Conservation (phyloP, 2,888 invertebrate genomes). For the Harpalus rufipes region DNA sequence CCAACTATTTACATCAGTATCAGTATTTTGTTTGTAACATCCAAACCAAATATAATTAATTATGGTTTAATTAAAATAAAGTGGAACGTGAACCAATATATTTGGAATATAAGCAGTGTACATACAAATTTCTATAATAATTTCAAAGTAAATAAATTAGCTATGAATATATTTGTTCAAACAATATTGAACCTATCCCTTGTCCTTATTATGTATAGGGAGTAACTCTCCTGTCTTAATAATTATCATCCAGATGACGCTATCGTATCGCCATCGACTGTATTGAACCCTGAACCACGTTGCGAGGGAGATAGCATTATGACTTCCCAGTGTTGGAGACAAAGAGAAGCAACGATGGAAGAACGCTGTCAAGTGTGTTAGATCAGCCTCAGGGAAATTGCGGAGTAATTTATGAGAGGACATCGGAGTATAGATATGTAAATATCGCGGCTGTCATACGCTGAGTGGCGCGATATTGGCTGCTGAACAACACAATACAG, state of each 20-base stretch:
- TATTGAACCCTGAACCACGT: constrained; percentile 19
- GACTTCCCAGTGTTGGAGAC: constrained; percentile 4
- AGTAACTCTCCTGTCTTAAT: not conserved
- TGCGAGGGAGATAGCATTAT: constrained; percentile 1
- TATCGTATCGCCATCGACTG: not conserved
- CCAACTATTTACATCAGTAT: too few species aligned
- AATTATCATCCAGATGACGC: constrained; percentile 6
- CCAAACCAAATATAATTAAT: too few species aligned
- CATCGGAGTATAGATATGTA: constrained; percentile 66
- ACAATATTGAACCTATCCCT: not conserved
- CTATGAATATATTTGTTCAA: not conserved
- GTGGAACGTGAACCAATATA: too few species aligned
- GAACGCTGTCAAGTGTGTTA: constrained; percentile 54
- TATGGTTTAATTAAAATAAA: too few species aligned
- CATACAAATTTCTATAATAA: too few species aligned
- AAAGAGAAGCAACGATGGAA: constrained; percentile 49
- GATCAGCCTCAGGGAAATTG: constrained; percentile 63
- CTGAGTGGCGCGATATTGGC: constrained; percentile 53
- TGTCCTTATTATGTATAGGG: not conserved
- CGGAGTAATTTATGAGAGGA: constrained; percentile 65
- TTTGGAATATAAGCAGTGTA: too few species aligned
- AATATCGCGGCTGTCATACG: constrained; percentile 54
- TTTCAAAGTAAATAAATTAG: too few species aligned
- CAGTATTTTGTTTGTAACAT: too few species aligned
- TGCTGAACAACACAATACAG: constrained; percentile 55